Evolutionary conservation across 1,140 invertebrate species (phyloP).

Genomic region (Halyomorpha halys): DNA sequence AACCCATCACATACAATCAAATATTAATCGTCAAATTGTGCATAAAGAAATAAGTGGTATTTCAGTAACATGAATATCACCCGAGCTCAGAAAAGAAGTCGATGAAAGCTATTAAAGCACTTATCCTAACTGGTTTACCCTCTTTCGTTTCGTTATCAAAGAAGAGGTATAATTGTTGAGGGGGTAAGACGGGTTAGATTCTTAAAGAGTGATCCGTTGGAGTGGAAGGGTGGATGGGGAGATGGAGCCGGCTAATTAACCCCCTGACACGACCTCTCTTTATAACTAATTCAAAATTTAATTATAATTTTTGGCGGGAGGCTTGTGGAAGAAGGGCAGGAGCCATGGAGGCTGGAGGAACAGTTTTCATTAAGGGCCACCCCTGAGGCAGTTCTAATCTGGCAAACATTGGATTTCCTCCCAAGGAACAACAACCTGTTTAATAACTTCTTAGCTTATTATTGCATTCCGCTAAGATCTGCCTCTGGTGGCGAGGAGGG

Average conservation of each 20-base stretch:
- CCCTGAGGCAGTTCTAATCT: constrained; percentile 21
- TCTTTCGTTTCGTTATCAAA: too few relatives aligned
- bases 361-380: constrained; percentile 23
- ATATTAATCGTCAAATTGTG: too few relatives aligned
- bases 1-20: too few relatives aligned
- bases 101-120: too few relatives aligned
- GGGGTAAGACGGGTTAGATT: too few relatives aligned
- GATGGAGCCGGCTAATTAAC: constrained; percentile 21
- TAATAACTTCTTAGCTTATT: constrained; percentile 13
- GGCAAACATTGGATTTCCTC: constrained; percentile 19
- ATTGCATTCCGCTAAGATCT: constrained; percentile 10
- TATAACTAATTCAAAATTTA: constrained; percentile 26
- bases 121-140: too few relatives aligned
- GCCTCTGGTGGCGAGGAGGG: too few relatives aligned
- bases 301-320: constrained; percentile 24
- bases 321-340: constrained; percentile 9
- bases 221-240: background rate
- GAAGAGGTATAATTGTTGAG: too few relatives aligned
- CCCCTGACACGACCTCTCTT: constrained; percentile 21
- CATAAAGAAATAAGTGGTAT: too few relatives aligned
- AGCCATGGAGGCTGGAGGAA: background rate
- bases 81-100: too few relatives aligned
- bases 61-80: too few relatives aligned
- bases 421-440: background rate
- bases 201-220: too few relatives aligned